phyloP scores from a whole-genome alignment of 2,113 vertebrate species.

The Phrynosoma platyrhinos region DNA sequence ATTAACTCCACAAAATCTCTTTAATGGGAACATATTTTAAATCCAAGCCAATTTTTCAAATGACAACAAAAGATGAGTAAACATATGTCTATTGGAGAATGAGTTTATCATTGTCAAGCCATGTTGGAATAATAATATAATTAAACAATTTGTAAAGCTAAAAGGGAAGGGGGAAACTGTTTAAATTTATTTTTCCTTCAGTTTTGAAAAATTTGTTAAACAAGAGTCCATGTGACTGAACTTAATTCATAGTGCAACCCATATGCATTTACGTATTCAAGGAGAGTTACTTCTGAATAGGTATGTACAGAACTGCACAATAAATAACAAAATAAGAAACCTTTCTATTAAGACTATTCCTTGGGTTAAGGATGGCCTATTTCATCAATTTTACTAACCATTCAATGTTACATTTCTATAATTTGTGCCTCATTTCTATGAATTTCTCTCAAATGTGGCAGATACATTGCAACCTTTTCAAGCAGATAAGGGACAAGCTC shows the following conservation, averaged over 20 bases:
- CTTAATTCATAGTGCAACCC: constrained; percentile 23
- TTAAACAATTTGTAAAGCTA: background rate
- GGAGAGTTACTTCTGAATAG: background rate
- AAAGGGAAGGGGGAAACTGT: background rate
- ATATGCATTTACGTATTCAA: background rate
- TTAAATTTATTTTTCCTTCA: too few species aligned
- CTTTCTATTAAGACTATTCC: too few species aligned
- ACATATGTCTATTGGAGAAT: background rate
- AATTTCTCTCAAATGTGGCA: background rate
- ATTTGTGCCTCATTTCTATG: background rate
- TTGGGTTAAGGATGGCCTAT: constrained; percentile 30
- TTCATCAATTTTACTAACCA: constrained; percentile 42
- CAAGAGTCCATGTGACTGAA: constrained; percentile 30
- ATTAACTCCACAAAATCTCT: constrained; percentile 21
- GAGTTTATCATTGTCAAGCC: background rate
- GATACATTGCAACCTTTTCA: background rate
- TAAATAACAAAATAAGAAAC: constrained; percentile 31
- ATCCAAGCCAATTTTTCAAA: background rate
- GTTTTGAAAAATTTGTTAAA: constrained; percentile 19
- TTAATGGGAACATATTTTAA: background rate
- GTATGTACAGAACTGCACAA: background rate
- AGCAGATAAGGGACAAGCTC: background rate
- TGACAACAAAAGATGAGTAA: constrained; percentile 13
- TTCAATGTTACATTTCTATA: constrained; percentile 34
- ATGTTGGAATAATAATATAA: background rate